phyloP scores from a whole-genome alignment of 2,113 vertebrate genomes.

The Poicephalus gulielmi region DNA sequence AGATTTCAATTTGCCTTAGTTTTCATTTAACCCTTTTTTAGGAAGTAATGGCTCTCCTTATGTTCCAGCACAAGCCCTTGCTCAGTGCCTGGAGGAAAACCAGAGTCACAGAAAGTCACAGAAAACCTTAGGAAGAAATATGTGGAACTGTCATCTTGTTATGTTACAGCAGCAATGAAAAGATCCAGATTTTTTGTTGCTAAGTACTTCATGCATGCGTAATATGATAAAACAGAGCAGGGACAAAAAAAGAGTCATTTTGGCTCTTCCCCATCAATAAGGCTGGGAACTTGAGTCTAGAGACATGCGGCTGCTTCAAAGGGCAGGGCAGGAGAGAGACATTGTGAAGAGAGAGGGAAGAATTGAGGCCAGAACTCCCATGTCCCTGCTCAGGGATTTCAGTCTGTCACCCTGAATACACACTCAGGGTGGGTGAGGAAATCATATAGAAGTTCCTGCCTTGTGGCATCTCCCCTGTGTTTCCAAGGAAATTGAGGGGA shows the following conservation, averaged over 20 bases:
- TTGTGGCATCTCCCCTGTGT: accelerated
- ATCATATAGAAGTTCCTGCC: background rate
- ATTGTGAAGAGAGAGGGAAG: background rate
- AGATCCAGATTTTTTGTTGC: background rate
- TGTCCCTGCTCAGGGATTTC: background rate
- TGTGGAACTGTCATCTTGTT: background rate
- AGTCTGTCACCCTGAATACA: background rate
- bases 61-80: background rate
- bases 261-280: background rate
- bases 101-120: background rate
- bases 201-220: background rate
- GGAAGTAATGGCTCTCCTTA: background rate
- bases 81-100: background rate
- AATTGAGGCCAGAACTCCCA: background rate
- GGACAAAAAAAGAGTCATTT: background rate
- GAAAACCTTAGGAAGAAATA: background rate
- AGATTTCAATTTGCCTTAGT: background rate
- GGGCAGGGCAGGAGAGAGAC: background rate
- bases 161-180: background rate
- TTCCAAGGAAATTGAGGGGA: background rate
- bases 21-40: background rate
- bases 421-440: background rate
- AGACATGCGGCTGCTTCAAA: background rate
- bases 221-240: background rate
- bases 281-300: background rate